A percentile compares a stretch with the other conserved stretches of the same genome.
These are phyloP conservation scores for Imbricaverruca yamaguchii DNA, from an alignment of 2,888 invertebrate species.

Conservation along the genomic window DNA sequence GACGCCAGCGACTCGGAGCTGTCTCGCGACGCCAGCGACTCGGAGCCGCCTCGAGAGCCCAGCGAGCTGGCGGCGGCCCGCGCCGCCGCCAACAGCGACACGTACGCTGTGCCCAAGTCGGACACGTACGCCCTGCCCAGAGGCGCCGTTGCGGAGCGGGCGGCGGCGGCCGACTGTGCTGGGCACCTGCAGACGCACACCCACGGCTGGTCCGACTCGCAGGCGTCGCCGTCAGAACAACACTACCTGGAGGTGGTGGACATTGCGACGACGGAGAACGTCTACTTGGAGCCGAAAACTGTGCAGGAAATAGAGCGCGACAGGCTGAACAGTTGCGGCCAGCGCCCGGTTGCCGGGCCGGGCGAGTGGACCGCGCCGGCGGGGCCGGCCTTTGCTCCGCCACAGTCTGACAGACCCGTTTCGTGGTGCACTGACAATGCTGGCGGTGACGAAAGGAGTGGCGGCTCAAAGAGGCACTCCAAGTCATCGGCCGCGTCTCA, in stretches of 20 bases:
- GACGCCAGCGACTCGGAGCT: no score
- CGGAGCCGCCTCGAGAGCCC: no score
- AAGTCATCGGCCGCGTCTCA: not conserved
- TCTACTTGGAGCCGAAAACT: slow-evolving; percentile 1
- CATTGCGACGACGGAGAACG: not conserved
- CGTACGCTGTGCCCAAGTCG: not conserved
- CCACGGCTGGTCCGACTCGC: no score
- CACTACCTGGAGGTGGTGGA: no score
- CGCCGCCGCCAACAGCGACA: not conserved
- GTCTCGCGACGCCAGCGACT: not conserved
- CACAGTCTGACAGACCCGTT: no score
- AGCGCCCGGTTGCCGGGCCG: no score
- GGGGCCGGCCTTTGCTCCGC: no score
- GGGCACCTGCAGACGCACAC: not conserved
- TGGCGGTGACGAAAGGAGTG: no score
- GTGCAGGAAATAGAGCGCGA: not conserved
- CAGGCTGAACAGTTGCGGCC: not conserved
- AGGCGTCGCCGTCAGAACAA: no score
- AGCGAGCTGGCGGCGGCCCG: not conserved
- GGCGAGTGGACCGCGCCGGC: no score
- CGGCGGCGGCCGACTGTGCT: not conserved
- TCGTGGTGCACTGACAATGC: no score
- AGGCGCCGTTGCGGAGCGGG: not conserved
- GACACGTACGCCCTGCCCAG: not conserved
- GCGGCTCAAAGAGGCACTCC: no score